Evolutionary conservation across 2,113 vertebrate species (phyloP).

Genomic region (Diadophis punctatus): DNA sequence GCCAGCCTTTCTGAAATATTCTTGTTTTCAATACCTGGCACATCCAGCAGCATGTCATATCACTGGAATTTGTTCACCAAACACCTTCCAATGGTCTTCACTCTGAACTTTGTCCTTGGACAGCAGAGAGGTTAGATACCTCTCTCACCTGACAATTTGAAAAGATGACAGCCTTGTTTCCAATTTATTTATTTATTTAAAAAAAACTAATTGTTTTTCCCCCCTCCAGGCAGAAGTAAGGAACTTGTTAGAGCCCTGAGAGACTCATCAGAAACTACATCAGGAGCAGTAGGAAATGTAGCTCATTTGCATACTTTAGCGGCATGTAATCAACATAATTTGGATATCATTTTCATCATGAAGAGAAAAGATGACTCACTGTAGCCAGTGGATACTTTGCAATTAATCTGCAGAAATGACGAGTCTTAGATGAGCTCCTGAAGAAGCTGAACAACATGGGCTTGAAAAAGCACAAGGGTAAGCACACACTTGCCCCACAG

Average conservation of each 20-base stretch:
- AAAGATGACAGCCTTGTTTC: background rate
- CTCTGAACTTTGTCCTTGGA: background rate
- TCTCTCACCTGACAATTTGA: background rate
- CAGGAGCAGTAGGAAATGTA: slow-evolving; percentile 6
- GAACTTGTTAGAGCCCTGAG: slow-evolving; percentile 3
- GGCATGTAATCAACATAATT: slow-evolving; percentile 32
- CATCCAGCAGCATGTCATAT: background rate
- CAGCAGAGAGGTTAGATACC: background rate
- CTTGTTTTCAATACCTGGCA: background rate
- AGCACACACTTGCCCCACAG: background rate
- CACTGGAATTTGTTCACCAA: background rate
- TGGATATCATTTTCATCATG: slow-evolving; percentile 11
- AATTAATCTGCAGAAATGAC: background rate
- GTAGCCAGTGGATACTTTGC: slow-evolving; percentile 4
- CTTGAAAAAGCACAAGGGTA: background rate
- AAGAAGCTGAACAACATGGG: background rate
- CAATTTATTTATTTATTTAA: background rate
- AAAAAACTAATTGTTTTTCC: background rate
- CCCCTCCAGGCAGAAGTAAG: background rate
- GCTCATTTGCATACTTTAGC: slow-evolving; percentile 22
- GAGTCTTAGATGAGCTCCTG: background rate
- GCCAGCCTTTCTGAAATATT: background rate
- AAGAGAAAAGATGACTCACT: slow-evolving; percentile 1
- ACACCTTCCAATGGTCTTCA: background rate
- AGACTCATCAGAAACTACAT: slow-evolving; percentile 21